These are phyloP conservation scores for Manis javanica DNA, from an alignment of 2,797 vertebrate species.

Conservation along the genomic window DNA sequence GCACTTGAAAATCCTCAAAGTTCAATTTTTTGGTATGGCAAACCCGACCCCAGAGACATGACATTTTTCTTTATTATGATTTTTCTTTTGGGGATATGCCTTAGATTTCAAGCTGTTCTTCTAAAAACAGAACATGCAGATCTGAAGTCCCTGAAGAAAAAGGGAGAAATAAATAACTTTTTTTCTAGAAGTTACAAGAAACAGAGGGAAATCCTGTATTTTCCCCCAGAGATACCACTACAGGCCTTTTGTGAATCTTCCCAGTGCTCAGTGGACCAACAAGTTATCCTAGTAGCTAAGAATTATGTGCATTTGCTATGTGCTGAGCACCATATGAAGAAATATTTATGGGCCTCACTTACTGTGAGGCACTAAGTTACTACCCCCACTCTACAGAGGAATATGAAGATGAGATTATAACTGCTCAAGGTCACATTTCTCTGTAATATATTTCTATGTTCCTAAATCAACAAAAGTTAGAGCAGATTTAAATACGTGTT, in stretches of 20 bases:
- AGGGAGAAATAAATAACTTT: background rate
- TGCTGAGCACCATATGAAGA: background rate
- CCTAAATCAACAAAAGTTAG: background rate
- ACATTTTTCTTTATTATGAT: background rate
- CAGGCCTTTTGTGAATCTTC: background rate
- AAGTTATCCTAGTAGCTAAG: accelerated
- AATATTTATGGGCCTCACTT: accelerated
- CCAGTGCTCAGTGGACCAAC: too few species aligned
- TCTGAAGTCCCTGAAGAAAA: background rate
- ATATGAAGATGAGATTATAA: background rate
- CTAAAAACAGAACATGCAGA: background rate
- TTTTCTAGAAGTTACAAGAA: background rate
- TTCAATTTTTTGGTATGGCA: background rate
- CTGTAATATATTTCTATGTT: background rate
- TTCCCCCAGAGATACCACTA: too few species aligned
- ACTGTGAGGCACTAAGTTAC: background rate
- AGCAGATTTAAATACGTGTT: background rate
- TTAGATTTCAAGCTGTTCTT: slow-evolving; percentile 14
- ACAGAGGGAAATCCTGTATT: background rate
- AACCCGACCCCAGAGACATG: background rate
- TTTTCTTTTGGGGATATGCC: background rate
- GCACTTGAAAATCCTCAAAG: background rate
- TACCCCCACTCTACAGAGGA: background rate
- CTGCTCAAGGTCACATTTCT: background rate
- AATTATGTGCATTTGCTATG: accelerated